Evolutionary conservation across 1,140 invertebrate species (phyloP), one percentile per base, ranked within the genome.

Genomic region (Matsumurasca onukii): DNA sequence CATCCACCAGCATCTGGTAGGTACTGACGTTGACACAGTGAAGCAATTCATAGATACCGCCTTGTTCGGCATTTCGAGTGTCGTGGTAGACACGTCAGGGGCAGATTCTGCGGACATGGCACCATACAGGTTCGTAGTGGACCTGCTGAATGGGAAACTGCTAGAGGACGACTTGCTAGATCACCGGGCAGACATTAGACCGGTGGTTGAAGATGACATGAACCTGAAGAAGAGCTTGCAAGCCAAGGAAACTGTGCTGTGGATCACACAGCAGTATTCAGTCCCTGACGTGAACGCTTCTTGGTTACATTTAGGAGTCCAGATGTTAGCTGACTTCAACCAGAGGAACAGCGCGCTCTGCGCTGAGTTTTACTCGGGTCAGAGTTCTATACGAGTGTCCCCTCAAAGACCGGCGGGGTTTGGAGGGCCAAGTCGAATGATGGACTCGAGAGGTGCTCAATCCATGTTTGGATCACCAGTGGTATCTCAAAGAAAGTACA

Each of bases 121-220:
- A 48, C 31, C 62, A 2, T 65, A 48, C 62, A 39, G 62, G 27
- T 65, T 45, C 22, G 62, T 65, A 13, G 62, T 65, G 1, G 30
- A 65, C 22, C 48, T 65, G 22, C 62, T 65, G 1, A 65, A 45
- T 45, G 62, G 62, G 15, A 65, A 65, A 31, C 31, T 65, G 22
- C 31, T 65, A 13, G 62, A 22, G 5, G 20, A 22, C 15, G 62
- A 65, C 5, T 24, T 45, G 29, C 27, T 65, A 27, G 62, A 65
- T 45, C 62, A 65, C 24, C 20, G 27, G 24, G 20, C 62, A 45
- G 62, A 65, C 9, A 65, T 65, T 30, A 65, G 39, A 65, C 62
- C 62, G 5, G 24, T 65, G 2, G 62, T 65, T 15, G 31, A 39
- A 15, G 62, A 65, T 27, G 62, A 65, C 17, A 59, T 59, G 13